phyloP scores from a whole-genome alignment of 92 coral and sea anemone genomes.

The Paramuricea clavata region DNA sequence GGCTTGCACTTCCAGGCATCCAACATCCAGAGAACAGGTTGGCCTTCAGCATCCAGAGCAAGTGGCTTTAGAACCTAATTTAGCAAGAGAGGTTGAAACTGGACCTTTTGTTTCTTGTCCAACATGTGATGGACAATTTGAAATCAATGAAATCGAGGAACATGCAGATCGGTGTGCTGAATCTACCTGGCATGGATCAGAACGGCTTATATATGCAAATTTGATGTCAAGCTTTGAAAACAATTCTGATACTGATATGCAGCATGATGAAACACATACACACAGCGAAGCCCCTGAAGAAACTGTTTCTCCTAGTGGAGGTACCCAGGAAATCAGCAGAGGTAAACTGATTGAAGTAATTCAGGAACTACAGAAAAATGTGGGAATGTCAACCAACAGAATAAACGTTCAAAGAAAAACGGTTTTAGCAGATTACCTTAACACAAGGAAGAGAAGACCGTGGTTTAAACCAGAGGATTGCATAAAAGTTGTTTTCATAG shows the following conservation, averaged over 20 bases:
- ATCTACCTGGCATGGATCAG: constrained; percentile 21
- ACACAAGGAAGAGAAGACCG: constrained; percentile 12
- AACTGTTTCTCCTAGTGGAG: background rate
- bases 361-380: constrained; percentile 12
- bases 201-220: constrained; percentile 24
- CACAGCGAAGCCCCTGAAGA: background rate
- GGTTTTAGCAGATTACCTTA: constrained; percentile 19
- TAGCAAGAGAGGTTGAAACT: background rate
- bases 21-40: background rate
- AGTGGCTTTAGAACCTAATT: background rate
- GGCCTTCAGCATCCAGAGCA: background rate
- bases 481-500: constrained; percentile 23
- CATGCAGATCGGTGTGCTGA: constrained; percentile 40
- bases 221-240: constrained; percentile 24
- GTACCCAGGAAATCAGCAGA: constrained; percentile 5
- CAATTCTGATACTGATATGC: background rate
- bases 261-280: constrained; percentile 9
- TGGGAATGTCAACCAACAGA: constrained; percentile 23
- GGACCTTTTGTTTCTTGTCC: constrained; percentile 30
- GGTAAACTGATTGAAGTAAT: constrained; percentile 9
- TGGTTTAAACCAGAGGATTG: constrained; percentile 28
- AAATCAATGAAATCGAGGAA: constrained; percentile 29
- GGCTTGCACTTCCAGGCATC: too few species aligned
- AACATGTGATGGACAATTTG: constrained; percentile 20
- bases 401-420: constrained; percentile 25